A percentile compares a stretch with the other conserved stretches of the same genome.
These are phyloP conservation scores for Tauraco erythrolophus DNA, from an alignment of 2,113 vertebrate species.

Conservation along the genomic window DNA sequence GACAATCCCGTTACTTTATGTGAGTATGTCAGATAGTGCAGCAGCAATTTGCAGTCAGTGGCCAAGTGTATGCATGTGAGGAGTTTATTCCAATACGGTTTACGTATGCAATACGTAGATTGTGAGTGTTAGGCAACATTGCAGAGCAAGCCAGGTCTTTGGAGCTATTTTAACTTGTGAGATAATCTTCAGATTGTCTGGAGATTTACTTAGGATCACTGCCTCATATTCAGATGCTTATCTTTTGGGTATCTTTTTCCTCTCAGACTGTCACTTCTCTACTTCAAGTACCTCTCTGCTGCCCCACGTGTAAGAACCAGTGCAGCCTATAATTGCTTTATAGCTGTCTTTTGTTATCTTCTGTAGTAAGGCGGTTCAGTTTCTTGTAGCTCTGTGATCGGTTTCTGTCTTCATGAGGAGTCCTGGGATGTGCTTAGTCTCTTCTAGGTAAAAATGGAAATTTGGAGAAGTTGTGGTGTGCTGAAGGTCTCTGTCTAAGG, in stretches of 20 bases:
- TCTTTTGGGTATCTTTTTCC: background rate
- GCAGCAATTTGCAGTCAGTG: background rate
- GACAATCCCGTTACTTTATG: background rate
- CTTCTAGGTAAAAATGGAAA: background rate
- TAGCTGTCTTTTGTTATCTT: background rate
- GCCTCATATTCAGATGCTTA: background rate
- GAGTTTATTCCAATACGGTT: background rate
- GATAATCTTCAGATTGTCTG: background rate
- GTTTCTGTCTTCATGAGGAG: background rate
- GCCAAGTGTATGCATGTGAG: background rate
- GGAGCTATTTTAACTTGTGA: background rate
- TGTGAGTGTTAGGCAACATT: background rate
- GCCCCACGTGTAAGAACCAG: background rate
- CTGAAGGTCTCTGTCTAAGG: background rate
- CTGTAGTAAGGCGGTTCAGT: background rate
- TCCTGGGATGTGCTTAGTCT: background rate
- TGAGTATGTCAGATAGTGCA: background rate
- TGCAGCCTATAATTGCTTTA: background rate
- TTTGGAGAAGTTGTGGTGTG: background rate
- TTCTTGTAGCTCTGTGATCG: background rate
- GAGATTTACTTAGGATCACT: background rate
- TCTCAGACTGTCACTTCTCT: background rate
- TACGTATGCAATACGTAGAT: background rate
- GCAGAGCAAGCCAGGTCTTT: background rate
- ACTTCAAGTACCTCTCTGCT: background rate